Percentiles rank a stretch among this genome's conserved stretches.
Evolutionary conservation across 2,797 vertebrate genomes (phyloP).

Genomic region (Lepus oiostolus): DNA sequence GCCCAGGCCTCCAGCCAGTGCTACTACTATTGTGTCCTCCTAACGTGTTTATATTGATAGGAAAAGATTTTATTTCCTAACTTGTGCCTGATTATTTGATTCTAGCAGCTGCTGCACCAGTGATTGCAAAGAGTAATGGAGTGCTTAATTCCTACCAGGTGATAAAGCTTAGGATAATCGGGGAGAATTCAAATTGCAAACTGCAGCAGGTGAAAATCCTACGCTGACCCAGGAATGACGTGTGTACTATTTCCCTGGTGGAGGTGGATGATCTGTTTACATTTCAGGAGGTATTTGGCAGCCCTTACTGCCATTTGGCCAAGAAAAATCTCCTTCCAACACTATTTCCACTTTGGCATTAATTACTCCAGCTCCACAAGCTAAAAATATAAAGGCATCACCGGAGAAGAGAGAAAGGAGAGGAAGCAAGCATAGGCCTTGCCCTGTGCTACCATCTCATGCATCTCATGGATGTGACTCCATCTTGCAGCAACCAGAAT

Average conservation of each 20-base stretch:
- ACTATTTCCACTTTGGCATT: slow-evolving; percentile 30
- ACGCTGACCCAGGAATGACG: background rate
- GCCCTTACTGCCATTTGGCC: slow-evolving; percentile 49
- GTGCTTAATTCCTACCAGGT: background rate
- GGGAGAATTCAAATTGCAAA: background rate
- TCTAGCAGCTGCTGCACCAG: background rate
- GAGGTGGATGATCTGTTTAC: slow-evolving; percentile 58
- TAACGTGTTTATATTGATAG: background rate
- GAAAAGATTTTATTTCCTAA: background rate
- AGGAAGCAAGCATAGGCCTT: background rate
- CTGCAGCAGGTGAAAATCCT: background rate
- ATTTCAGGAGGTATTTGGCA: slow-evolving; percentile 67
- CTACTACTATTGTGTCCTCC: background rate
- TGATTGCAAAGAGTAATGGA: background rate
- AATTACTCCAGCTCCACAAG: slow-evolving; percentile 18
- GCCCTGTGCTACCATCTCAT: background rate
- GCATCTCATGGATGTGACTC: background rate
- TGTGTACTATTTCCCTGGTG: background rate
- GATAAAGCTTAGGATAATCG: slow-evolving; percentile 2
- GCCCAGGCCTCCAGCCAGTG: background rate
- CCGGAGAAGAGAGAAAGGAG: background rate
- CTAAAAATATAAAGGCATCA: slow-evolving; percentile 50
- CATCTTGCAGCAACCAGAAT: background rate
- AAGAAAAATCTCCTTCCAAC: slow-evolving; percentile 57
- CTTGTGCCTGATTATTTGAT: slow-evolving; percentile 1